Evolutionary conservation across 2,888 invertebrate genomes (phyloP).

Genomic region (Deilephila elpenor): DNA sequence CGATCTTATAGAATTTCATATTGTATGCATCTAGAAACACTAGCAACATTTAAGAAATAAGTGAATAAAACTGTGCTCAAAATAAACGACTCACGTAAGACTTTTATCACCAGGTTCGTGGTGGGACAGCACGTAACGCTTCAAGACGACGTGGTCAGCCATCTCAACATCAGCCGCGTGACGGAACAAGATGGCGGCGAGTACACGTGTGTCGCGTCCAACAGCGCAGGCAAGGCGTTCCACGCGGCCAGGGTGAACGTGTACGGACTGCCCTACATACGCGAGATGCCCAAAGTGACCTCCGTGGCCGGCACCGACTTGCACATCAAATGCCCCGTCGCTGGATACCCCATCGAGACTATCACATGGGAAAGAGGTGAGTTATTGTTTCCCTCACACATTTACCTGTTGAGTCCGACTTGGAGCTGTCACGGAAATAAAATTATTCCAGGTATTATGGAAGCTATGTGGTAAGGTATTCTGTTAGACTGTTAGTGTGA

Average conservation of each 20-base stretch:
- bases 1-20: too few species aligned
- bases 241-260: slow-evolving; percentile 95
- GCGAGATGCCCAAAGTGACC: slow-evolving; percentile 94
- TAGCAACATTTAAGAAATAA: too few species aligned
- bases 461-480: neutral
- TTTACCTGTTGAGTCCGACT: neutral
- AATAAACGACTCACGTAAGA: too few species aligned
- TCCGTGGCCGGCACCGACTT: slow-evolving; percentile 94
- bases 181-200: slow-evolving; percentile 96
- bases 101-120: slow-evolving; percentile 86
- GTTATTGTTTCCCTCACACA: slow-evolving; percentile 37
- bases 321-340: slow-evolving; percentile 94
- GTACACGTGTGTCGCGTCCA: slow-evolving; percentile 93
- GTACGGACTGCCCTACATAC: slow-evolving; percentile 93
- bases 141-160: slow-evolving; percentile 96
- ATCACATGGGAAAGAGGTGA: slow-evolving; percentile 96
- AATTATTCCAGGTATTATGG: neutral
- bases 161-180: slow-evolving; percentile 94
- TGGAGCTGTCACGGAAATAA: neutral
- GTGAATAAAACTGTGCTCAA: too few species aligned
- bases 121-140: slow-evolving; percentile 96
- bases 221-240: slow-evolving; percentile 91
- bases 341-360: slow-evolving; percentile 94
- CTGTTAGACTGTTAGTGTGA: neutral
- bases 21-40: too few species aligned